Evolutionary conservation across 1,140 invertebrate genomes (phyloP).

Genomic region (Caenorhabditis tropicalis): DNA sequence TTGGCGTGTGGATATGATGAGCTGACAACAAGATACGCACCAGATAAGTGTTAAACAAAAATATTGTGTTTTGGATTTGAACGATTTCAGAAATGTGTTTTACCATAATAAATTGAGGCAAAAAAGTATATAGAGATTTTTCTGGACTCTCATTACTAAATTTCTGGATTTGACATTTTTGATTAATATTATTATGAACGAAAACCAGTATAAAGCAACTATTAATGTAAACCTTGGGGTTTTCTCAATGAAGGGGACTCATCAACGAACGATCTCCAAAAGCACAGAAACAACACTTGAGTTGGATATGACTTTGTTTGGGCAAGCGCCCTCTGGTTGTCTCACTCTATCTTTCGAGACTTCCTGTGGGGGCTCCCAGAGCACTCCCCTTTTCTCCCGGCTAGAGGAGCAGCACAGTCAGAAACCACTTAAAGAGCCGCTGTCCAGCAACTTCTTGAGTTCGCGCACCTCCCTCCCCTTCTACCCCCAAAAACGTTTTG

Average conservation of each 20-base stretch:
- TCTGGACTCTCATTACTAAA: too few species aligned
- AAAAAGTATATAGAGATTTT: too few species aligned
- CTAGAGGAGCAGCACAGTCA: neutral
- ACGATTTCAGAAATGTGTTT: too few species aligned
- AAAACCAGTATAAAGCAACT: neutral
- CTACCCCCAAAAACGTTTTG: conserved; percentile 45
- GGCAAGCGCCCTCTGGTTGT: neutral
- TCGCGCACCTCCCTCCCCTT: too few species aligned
- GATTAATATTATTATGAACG: neutral
- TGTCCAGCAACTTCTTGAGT: conserved; percentile 38
- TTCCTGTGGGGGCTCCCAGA: conserved; percentile 30
- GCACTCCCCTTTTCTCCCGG: conserved; percentile 13
- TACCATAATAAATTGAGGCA: too few species aligned
- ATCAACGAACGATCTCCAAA: conserved; percentile 17
- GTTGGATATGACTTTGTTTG: conserved; percentile 43
- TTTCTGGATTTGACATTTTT: too few species aligned
- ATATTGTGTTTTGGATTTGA: too few species aligned
- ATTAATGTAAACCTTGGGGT: neutral
- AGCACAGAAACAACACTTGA: conserved; percentile 44
- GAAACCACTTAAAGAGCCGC: conserved; percentile 36
- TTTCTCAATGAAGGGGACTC: neutral
- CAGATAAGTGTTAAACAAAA: neutral
- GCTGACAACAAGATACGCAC: neutral
- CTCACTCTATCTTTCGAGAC: conserved; percentile 19
- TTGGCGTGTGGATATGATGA: neutral